A percentile compares a stretch with the other conserved stretches of the same genome.
Evolutionary conservation across 2,888 invertebrate species (phyloP).

Genomic region (Drosophila differens): DNA sequence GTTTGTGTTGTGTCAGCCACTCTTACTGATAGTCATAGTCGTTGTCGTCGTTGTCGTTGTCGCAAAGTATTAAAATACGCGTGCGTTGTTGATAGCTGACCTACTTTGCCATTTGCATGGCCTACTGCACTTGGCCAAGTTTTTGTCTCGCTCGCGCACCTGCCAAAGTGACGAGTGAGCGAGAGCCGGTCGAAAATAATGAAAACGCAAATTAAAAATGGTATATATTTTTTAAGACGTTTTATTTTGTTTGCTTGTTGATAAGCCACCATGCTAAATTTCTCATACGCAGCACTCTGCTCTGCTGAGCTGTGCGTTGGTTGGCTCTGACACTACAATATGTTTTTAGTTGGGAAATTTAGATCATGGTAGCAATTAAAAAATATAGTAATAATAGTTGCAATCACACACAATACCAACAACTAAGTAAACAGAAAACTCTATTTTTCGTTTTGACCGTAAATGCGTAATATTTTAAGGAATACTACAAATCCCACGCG

Average conservation of each 20-base stretch:
- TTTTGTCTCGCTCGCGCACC: conserved; percentile 80
- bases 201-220: conserved; percentile 31
- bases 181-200: conserved; percentile 28
- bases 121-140: conserved; percentile 86
- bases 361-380: conserved; percentile 80
- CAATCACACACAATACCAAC: conserved; percentile 18
- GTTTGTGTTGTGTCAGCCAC: conserved; percentile 29
- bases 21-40: conserved; percentile 29
- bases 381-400: conserved; percentile 63
- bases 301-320: conserved; percentile 13
- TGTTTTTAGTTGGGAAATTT: conserved; percentile 76
- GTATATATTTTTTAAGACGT: conserved; percentile 29
- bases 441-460: neutral
- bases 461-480: neutral
- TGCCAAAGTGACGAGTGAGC: conserved; percentile 20
- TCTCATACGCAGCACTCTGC: conserved; percentile 48
- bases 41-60: neutral
- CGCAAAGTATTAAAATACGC: conserved; percentile 48
- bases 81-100: conserved; percentile 79
- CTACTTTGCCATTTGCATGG: conserved; percentile 85
- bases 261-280: conserved; percentile 45
- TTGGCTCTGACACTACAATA: conserved; percentile 44
- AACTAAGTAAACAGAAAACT: conserved; percentile 21
- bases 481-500: neutral
- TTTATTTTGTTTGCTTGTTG: conserved; percentile 28